Evolutionary conservation across 2,113 vertebrate species (phyloP).

Genomic region (Pitta sordida): DNA sequence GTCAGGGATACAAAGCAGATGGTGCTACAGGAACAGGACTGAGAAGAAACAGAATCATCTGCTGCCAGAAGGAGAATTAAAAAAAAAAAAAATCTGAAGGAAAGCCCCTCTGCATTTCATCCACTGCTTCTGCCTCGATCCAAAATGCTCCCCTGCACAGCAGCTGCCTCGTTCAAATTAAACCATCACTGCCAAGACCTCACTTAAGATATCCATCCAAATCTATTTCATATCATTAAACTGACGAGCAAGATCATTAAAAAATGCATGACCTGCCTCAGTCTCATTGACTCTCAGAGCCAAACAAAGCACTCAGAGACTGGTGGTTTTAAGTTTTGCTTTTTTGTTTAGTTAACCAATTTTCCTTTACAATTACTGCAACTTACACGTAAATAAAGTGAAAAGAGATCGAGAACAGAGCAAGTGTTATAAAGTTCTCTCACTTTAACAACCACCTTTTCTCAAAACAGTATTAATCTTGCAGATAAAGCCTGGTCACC

Average conservation of each 20-base stretch:
- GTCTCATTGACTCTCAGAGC: background rate
- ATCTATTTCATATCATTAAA: background rate
- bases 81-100: background rate
- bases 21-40: background rate
- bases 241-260: background rate
- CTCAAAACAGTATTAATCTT: background rate
- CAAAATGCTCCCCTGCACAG: background rate
- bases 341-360: background rate
- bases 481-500: background rate
- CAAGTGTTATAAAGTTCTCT: background rate
- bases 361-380: background rate
- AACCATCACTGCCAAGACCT: background rate
- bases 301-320: background rate
- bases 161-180: background rate
- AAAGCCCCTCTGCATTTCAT: background rate
- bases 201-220: background rate
- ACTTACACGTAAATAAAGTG: background rate
- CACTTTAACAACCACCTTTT: background rate
- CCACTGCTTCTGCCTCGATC: background rate
- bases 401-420: background rate
- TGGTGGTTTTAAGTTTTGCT: accelerated
- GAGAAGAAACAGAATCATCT: background rate
- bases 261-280: background rate
- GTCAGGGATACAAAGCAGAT: background rate
- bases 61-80: background rate